Evolutionary conservation across 2,797 vertebrate genomes (phyloP).

Genomic region (Melanotaenia nigrans): DNA sequence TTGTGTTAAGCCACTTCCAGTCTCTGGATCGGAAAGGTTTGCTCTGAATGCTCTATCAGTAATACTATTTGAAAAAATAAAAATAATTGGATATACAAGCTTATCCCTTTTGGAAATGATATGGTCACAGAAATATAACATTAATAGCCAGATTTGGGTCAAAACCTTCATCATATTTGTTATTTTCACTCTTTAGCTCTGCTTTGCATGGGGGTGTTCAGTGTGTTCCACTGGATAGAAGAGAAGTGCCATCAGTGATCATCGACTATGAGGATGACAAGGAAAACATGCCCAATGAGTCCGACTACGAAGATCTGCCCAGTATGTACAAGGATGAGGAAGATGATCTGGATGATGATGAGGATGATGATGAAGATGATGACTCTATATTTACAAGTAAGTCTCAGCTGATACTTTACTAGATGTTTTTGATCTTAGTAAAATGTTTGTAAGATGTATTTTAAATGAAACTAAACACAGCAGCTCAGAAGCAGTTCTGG

Average conservation of each 20-base stretch:
- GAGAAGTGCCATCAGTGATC: conserved; percentile 94
- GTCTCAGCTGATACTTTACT: conserved; percentile 12
- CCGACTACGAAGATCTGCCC: conserved; percentile 93
- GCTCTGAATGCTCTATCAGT: conserved; percentile 1
- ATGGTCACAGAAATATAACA: neutral
- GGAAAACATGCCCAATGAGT: conserved; percentile 97
- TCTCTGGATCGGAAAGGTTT: conserved; percentile 11
- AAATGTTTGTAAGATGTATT: neutral
- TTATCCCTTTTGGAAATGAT: conserved; percentile 19
- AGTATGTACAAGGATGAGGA: conserved; percentile 94
- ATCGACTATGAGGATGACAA: conserved; percentile 97
- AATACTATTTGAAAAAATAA: neutral
- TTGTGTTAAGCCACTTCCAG: conserved; percentile 41
- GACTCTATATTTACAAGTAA: conserved; percentile 92
- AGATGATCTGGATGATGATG: conserved; percentile 90
- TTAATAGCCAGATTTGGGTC: conserved; percentile 4
- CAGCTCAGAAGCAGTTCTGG: neutral
- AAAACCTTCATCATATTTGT: neutral
- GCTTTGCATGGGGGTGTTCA: conserved; percentile 86
- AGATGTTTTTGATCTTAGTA: neutral
- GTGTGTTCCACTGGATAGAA: conserved; percentile 87
- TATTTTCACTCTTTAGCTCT: conserved; percentile 77
- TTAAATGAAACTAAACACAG: neutral
- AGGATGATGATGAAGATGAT: conserved; percentile 88
- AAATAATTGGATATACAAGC: neutral